Evolutionary conservation across 2,797 vertebrate genomes (phyloP).

Genomic region (Amphiprion clarkii): DNA sequence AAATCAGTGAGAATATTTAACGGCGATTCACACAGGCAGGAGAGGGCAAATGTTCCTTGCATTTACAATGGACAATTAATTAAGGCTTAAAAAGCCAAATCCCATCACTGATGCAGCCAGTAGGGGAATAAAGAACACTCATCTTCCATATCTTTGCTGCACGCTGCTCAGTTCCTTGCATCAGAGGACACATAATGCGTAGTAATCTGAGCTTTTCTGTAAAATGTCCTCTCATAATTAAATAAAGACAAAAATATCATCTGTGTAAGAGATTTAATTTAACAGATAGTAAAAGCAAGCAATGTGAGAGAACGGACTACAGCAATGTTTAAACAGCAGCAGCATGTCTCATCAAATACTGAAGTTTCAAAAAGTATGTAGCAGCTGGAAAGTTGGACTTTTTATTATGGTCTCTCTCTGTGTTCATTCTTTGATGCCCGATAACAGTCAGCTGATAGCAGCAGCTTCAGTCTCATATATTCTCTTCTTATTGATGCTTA

Average conservation of each 20-base stretch:
- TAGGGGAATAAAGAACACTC: neutral
- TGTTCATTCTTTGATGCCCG: neutral
- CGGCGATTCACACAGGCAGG: too few species aligned
- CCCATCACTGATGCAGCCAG: neutral
- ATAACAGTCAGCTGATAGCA: conserved; percentile 22
- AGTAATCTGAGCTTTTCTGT: neutral
- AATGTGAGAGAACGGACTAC: too few species aligned
- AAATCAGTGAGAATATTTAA: too few species aligned
- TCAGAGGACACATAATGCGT: neutral
- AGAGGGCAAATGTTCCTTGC: neutral
- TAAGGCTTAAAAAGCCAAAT: neutral
- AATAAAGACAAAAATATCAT: neutral
- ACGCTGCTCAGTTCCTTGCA: neutral
- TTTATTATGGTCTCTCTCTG: neutral
- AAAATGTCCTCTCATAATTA: neutral
- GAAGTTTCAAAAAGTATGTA: neutral
- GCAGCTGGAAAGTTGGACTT: neutral
- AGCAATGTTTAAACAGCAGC: neutral
- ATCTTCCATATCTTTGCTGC: neutral
- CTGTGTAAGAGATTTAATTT: too few species aligned
- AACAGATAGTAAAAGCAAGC: too few species aligned
- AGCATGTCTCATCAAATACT: neutral
- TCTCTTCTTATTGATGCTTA: conserved; percentile 26
- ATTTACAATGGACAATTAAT: conserved; percentile 1
- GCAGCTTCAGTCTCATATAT: conserved; percentile 10